phyloP scores from a whole-genome alignment of 2,888 invertebrate genomes.

The Tiliacea aurago region DNA sequence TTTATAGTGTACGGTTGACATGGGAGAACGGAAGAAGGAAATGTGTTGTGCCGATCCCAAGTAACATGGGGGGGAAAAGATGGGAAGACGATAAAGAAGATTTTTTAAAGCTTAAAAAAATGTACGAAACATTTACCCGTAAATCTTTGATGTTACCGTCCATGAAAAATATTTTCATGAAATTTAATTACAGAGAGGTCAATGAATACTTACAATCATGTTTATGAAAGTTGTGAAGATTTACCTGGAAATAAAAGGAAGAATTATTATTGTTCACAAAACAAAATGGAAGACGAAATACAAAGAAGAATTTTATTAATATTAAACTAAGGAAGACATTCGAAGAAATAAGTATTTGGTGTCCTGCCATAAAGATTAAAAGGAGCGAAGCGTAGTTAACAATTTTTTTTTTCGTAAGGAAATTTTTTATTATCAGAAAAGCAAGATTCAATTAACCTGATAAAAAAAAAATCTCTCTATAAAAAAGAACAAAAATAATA shows the following conservation, averaged over 20 bases:
- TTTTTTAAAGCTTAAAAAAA: not conserved
- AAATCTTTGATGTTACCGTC: slow-evolving; percentile 24
- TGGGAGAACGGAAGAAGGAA: not conserved
- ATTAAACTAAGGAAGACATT: not conserved
- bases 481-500: not conserved
- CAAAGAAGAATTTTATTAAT: not conserved
- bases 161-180: slow-evolving; percentile 22
- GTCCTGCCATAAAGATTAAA: not conserved
- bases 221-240: slow-evolving; percentile 10
- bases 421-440: too few relatives aligned
- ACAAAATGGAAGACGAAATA: not conserved
- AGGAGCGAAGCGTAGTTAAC: not conserved
- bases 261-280: slow-evolving; percentile 15
- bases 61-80: not conserved
- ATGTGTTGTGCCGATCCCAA: not conserved
- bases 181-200: slow-evolving; percentile 30
- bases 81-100: not conserved
- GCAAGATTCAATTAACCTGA: too few relatives aligned
- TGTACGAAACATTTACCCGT: not conserved
- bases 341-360: not conserved
- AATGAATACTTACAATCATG: slow-evolving; percentile 46
- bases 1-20: too few relatives aligned
- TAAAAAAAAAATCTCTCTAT: not conserved
- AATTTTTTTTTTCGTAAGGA: too few relatives aligned
- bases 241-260: slow-evolving; percentile 56